Evolutionary conservation across 1,140 invertebrate species (phyloP).

Genomic region (Drosophila fuyamai): DNA sequence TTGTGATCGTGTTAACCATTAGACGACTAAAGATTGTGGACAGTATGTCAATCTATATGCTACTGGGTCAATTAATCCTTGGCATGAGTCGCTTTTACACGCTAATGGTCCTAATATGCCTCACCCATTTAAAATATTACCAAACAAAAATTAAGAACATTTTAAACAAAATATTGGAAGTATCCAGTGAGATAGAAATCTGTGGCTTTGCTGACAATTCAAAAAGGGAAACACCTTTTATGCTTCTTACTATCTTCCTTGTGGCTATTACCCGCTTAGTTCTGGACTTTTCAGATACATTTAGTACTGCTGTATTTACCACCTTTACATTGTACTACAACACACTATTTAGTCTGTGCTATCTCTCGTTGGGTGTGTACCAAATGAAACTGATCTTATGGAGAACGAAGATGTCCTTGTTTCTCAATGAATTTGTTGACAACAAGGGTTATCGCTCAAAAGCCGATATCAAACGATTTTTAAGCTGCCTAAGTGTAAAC

Average conservation of each 20-base stretch:
- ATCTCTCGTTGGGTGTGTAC: constrained; percentile 2
- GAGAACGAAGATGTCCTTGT: constrained; percentile 6
- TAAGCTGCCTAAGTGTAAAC: constrained; percentile 6
- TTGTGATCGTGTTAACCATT: background rate
- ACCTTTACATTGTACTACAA: constrained; percentile 2
- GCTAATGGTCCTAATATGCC: constrained; percentile 7
- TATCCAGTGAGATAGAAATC: constrained; percentile 12
- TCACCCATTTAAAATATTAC: constrained; percentile 19
- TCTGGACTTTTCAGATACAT: background rate
- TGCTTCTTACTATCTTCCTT: background rate
- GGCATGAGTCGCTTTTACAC: constrained; percentile 8
- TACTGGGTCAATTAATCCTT: background rate
- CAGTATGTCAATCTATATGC: background rate
- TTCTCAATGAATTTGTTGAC: background rate
- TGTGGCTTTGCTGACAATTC: background rate
- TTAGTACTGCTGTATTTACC: background rate
- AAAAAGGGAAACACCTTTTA: background rate
- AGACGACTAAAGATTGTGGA: background rate
- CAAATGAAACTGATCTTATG: background rate
- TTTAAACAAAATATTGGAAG: constrained; percentile 15
- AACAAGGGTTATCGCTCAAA: background rate
- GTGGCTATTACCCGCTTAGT: background rate
- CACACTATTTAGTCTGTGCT: constrained; percentile 7
- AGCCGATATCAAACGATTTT: background rate
- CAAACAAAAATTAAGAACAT: constrained; percentile 1